Base-by-base conservation (phyloP, 2,888 invertebrate species). In the Ditula angustiorana region DNA sequence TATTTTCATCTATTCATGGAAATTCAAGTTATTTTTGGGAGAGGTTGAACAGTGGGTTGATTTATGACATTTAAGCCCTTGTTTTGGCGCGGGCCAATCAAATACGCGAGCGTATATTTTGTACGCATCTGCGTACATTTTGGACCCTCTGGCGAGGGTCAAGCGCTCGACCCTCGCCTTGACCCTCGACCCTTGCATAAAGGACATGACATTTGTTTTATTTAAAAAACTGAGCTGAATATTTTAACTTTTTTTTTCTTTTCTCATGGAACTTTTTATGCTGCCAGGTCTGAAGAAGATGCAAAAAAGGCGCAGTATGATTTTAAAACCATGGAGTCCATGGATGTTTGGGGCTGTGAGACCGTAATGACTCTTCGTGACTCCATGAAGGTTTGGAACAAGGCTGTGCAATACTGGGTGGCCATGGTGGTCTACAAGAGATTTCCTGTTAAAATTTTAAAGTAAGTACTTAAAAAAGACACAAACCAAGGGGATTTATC, bases 401-500 rank as follows among this genome's bases (percentile, higher is more conserved):
- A 97, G 78, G 97, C 97, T 37, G 96, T 99, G 0, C 99, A 99
- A 83, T 99, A 97, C 85, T 99, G 99, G 99, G 94, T 99, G 74
- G 99, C 98, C 0, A 95, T 96, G 69, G 97, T 96, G 80, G 95
- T 99, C 1, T 98, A 99, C 84, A 97, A 97, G 78, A 92, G 97
- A 71, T 96, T 98, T 76, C 97, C 98, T 10, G 59, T 90, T 7
- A 91, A 88, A 70, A 74, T 74, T 53, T 83, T 92, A 58, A 93
- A 93, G 94, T 94, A 74, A 86, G 89, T 83, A 68, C 7, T 13
- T 10, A 11, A 13, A n/a, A n/a, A n/a, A n/a, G n/a, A n/a, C n/a
- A n/a, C n/a, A n/a, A n/a, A n/a, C n/a, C n/a, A n/a, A n/a, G n/a
- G n/a, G n/a, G n/a, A n/a, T n/a, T n/a, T n/a, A n/a, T n/a, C n/a